Evolutionary conservation across 2,113 vertebrate genomes (phyloP).

Genomic region (Tympanuchus pallidicinctus): DNA sequence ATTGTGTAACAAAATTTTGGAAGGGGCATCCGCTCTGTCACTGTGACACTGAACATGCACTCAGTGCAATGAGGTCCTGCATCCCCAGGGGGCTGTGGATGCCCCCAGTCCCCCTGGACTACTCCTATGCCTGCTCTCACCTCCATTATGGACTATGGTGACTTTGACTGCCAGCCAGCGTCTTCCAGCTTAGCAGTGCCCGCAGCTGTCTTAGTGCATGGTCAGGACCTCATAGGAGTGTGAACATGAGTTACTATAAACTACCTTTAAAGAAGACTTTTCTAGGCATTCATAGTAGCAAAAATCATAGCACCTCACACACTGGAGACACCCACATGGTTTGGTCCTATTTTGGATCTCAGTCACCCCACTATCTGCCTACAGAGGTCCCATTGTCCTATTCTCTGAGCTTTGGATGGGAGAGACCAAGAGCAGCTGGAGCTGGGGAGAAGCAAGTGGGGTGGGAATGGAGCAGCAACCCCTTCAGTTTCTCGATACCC

Average conservation of each 20-base stretch:
- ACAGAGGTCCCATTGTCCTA: fast-evolving
- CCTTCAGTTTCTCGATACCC: not conserved
- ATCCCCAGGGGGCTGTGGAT: fast-evolving
- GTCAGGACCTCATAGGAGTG: not conserved
- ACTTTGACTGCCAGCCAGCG: not conserved
- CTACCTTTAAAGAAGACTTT: not conserved
- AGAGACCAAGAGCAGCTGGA: not conserved
- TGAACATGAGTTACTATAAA: not conserved
- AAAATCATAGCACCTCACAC: not conserved
- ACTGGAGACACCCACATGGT: fast-evolving
- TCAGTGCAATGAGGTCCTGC: fast-evolving
- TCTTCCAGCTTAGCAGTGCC: not conserved
- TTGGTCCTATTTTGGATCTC: not conserved
- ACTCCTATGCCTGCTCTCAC: not conserved
- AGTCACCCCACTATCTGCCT: not conserved
- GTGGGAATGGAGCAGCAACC: not conserved
- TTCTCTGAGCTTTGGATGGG: fast-evolving
- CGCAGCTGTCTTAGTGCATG: not conserved
- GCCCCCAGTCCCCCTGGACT: not conserved
- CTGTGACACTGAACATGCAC: not conserved
- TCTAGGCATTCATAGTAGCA: not conserved
- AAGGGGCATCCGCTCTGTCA: not conserved
- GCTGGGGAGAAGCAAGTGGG: fast-evolving
- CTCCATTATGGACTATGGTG: not conserved
- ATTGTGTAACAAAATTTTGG: not conserved